Evolutionary conservation across 1,140 invertebrate genomes (phyloP).

Genomic region (Babylonia areolata): DNA sequence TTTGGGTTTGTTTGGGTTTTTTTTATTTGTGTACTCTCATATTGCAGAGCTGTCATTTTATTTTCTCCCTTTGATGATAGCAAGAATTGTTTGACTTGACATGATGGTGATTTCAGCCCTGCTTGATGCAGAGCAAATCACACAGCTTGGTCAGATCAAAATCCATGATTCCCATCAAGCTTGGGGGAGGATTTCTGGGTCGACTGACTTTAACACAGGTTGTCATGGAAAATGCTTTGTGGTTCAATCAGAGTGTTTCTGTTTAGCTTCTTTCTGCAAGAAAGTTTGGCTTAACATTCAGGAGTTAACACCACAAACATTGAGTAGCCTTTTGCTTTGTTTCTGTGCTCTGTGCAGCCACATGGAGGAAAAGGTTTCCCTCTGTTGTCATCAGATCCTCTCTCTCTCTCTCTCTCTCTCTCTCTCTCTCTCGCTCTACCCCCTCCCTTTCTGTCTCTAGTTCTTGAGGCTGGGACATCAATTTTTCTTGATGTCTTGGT

Average conservation of each 20-base stretch:
- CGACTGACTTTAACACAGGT: constrained; percentile 24
- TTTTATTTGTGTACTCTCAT: too few relatives aligned
- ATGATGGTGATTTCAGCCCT: not conserved
- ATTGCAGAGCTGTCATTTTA: not conserved
- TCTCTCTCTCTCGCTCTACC: not conserved
- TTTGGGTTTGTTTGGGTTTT: too few relatives aligned
- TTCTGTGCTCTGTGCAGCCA: too few relatives aligned
- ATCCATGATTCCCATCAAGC: constrained; percentile 23
- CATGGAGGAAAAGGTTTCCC: too few relatives aligned
- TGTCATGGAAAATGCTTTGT: not conserved
- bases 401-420: not conserved
- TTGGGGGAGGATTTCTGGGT: not conserved
- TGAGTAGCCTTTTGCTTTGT: not conserved
- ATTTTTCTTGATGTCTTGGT: too few relatives aligned
- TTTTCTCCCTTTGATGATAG: too few relatives aligned
- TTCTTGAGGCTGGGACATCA: not conserved
- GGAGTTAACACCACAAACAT: too few relatives aligned
- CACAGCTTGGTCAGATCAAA: not conserved
- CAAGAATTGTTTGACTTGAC: too few relatives aligned
- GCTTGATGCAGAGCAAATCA: not conserved
- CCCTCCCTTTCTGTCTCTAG: not conserved
- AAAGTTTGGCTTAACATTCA: not conserved
- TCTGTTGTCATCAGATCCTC: not conserved
- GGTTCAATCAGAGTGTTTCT: constrained; percentile 7
- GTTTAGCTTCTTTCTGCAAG: not conserved